These are phyloP conservation scores for Morus bassanus DNA, from an alignment of 2,797 vertebrate genomes.

Conservation along the genomic window DNA sequence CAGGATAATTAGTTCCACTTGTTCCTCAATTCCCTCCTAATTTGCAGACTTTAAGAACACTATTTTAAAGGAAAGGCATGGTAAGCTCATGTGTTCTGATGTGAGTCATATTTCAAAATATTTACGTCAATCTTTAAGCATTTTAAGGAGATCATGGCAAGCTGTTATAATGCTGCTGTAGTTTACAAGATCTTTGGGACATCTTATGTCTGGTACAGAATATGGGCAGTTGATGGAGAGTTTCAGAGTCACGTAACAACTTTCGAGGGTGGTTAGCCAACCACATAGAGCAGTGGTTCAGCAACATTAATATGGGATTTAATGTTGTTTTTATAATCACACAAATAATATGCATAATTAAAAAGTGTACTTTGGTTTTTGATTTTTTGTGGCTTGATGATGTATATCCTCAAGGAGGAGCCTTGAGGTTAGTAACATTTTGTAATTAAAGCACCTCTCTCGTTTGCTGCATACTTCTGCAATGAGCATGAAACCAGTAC, in stretches of 20 bases:
- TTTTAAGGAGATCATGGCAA: not conserved
- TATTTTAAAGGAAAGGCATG: not conserved
- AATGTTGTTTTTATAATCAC: not conserved
- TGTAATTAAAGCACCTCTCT: not conserved
- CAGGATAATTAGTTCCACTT: not conserved
- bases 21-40: not conserved
- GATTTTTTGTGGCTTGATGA: not conserved
- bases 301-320: not conserved
- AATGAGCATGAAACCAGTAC: not conserved
- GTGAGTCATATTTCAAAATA: not conserved
- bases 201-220: not conserved
- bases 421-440: rapidly evolving
- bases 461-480: not conserved
- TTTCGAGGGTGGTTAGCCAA: rapidly evolving
- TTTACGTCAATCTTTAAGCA: not conserved
- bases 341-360: not conserved
- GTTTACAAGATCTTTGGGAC: not conserved
- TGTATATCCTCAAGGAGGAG: rapidly evolving
- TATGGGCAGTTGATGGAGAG: not conserved
- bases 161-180: not conserved
- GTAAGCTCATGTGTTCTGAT: not conserved
- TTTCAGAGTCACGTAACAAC: not conserved
- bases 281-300: not conserved
- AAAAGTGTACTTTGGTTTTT: not conserved
- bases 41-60: not conserved